Evolutionary conservation across 1,140 invertebrate genomes (phyloP).

Genomic region (Philotrypesis tridentata): DNA sequence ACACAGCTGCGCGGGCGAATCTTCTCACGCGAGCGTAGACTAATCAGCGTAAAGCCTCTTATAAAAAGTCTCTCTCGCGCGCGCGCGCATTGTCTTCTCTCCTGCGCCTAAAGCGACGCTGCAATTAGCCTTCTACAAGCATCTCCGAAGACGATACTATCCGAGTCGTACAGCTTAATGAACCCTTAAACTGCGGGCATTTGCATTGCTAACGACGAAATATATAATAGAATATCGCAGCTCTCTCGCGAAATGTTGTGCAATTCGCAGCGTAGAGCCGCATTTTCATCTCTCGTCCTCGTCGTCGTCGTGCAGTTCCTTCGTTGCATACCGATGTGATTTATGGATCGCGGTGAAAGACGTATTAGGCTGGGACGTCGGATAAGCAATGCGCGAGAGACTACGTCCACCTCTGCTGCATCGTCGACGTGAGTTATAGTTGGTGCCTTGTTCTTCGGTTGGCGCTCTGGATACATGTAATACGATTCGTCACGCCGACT

Average conservation of each 20-base stretch:
- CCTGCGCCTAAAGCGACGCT: not conserved
- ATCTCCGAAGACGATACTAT: not conserved
- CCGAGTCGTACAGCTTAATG: not conserved
- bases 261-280: not conserved
- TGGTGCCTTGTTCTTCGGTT: too few species aligned
- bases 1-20: too few species aligned
- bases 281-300: not conserved
- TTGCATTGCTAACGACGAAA: too few species aligned
- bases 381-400: conserved; percentile 45
- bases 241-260: not conserved
- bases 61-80: too few species aligned
- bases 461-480: not conserved
- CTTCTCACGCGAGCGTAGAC: too few species aligned
- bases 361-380: conserved; percentile 55
- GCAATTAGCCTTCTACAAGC: not conserved
- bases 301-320: conserved; percentile 17
- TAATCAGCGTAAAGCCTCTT: too few species aligned
- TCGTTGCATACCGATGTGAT: conserved; percentile 55
- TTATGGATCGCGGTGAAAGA: conserved; percentile 58
- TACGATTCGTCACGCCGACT: too few species aligned
- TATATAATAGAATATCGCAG: not conserved
- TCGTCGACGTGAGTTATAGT: not conserved
- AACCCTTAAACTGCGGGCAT: not conserved
- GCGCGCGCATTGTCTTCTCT: too few species aligned
- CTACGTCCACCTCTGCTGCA: not conserved